Evolutionary conservation across 2,113 vertebrate genomes (phyloP).

Genomic region (Marmota monax): DNA sequence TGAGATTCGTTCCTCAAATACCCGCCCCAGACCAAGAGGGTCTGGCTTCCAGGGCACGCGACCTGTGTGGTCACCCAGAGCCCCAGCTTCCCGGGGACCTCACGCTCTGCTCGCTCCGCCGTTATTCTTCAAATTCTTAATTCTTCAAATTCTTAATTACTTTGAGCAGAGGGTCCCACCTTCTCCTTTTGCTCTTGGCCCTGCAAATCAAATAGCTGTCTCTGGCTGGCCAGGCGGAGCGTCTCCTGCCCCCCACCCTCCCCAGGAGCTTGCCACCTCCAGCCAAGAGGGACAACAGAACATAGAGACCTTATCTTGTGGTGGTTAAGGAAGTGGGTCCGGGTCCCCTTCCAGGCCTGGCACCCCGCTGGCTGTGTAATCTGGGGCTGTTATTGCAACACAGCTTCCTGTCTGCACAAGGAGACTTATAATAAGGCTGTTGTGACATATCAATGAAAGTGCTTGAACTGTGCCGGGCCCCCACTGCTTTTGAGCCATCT

Average conservation of each 20-base stretch:
- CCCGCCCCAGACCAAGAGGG: not conserved
- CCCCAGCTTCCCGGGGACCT: accelerated
- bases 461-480: not conserved
- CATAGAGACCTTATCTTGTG: not conserved
- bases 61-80: not conserved
- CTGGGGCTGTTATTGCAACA: too few relatives aligned
- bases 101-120: accelerated
- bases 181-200: not conserved
- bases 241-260: not conserved
- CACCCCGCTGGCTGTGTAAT: too few relatives aligned
- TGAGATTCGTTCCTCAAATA: not conserved
- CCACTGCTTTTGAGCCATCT: not conserved
- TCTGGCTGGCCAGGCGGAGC: not conserved
- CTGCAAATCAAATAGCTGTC: not conserved
- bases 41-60: accelerated
- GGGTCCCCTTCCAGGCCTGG: not conserved
- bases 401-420: not conserved
- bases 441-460: not conserved
- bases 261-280: not conserved
- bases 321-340: not conserved
- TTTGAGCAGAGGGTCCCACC: not conserved
- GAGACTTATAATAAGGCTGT: not conserved
- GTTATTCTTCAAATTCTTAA: not conserved
- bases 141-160: not conserved
- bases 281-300: not conserved